Percentiles rank a stretch among this genome's conserved stretches.
phyloP scores from a whole-genome alignment of 2,113 vertebrate species.

The Saccopteryx bilineata region DNA sequence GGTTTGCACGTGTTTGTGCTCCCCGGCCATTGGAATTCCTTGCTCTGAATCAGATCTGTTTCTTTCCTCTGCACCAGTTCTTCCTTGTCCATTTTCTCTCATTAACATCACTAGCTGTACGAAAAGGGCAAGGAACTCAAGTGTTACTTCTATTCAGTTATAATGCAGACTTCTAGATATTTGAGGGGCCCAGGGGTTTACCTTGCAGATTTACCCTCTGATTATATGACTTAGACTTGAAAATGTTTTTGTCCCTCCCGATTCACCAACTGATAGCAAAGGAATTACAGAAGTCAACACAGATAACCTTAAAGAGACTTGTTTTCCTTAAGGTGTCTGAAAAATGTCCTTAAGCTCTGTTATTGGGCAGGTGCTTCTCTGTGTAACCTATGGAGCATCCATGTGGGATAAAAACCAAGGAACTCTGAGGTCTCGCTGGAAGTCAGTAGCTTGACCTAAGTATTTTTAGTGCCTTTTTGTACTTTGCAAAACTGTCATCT shows the following conservation, averaged over 20 bases:
- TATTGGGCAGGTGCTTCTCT: neutral
- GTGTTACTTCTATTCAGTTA: neutral
- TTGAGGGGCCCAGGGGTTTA: neutral
- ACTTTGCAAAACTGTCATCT: neutral
- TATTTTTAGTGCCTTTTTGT: neutral
- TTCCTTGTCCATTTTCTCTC: neutral
- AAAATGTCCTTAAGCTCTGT: neutral
- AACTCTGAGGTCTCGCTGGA: neutral
- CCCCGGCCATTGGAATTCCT: neutral
- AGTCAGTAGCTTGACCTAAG: neutral
- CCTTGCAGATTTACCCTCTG: neutral
- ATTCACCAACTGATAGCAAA: neutral
- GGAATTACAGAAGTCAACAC: neutral
- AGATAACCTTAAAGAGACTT: neutral
- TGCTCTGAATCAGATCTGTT: neutral
- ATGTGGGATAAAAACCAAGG: neutral
- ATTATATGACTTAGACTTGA: neutral
- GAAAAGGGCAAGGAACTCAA: neutral
- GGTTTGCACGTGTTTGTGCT: neutral
- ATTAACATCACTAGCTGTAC: neutral
- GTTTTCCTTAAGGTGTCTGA: constrained; percentile 14
- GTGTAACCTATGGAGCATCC: neutral
- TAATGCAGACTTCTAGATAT: neutral
- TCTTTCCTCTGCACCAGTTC: neutral
- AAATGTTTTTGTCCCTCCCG: neutral